Conservation (phyloP, 2,888 invertebrate genomes). For the Epiblema foenella region DNA sequence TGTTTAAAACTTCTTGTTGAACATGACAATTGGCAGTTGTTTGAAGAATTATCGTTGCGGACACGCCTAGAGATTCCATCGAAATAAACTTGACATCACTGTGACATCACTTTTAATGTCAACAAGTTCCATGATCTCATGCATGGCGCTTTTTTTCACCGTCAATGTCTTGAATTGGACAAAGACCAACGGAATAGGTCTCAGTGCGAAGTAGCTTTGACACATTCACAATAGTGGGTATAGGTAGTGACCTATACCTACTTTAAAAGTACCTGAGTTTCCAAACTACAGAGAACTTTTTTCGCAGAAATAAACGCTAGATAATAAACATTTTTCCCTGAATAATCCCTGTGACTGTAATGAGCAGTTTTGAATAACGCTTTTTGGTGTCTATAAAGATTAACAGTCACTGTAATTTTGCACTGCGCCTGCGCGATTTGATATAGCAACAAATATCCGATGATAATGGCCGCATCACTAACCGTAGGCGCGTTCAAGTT, state of each 20-base stretch:
- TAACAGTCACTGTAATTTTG: background rate
- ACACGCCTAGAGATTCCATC: background rate
- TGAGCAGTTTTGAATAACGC: no score
- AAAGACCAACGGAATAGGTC: no score
- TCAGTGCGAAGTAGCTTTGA: no score
- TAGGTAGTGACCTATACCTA: no score
- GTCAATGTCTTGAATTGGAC: background rate
- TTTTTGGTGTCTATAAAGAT: no score
- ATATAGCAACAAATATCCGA: conserved; percentile 12
- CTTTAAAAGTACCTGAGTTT: no score
- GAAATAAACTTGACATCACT: conserved; percentile 52
- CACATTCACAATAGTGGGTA: no score
- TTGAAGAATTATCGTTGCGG: background rate
- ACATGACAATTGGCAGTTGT: background rate
- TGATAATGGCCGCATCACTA: background rate
- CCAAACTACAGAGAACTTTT: no score
- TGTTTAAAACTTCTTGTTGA: background rate
- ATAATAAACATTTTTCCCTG: no score
- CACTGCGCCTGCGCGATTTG: conserved; percentile 15
- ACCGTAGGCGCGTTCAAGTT: conserved; percentile 24
- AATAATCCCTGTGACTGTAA: no score
- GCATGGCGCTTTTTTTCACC: conserved; percentile 5
- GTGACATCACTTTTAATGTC: conserved; percentile 4
- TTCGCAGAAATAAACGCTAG: no score
- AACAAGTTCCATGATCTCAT: conserved; percentile 49